phyloP scores from a whole-genome alignment of 2,113 vertebrate genomes.

The Tamias sibiricus region DNA sequence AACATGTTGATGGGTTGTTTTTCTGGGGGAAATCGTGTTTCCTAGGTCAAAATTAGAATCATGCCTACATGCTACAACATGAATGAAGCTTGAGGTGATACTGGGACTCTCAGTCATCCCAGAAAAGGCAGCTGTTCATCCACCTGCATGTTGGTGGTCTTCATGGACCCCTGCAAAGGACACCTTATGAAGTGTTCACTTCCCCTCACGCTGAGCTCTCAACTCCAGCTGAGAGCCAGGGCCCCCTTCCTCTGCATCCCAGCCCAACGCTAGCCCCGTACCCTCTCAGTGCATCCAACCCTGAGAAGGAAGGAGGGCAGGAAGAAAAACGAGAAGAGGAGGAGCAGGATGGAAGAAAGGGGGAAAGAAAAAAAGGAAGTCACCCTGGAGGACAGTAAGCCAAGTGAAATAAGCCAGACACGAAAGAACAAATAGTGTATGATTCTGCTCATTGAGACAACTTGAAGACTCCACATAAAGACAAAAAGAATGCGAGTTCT shows the following conservation, averaged over 20 bases:
- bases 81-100: not conserved
- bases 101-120: not conserved
- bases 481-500: no score
- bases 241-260: not conserved
- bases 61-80: not conserved
- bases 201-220: not conserved
- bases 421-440: not conserved
- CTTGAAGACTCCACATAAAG: not conserved
- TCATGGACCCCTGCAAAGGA: not conserved
- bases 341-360: no score
- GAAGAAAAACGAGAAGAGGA: not conserved
- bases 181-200: not conserved
- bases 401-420: not conserved
- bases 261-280: not conserved
- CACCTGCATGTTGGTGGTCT: not conserved
- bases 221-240: constrained; percentile 2
- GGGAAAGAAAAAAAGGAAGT: not conserved
- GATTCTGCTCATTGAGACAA: not conserved
- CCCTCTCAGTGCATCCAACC: constrained; percentile 40
- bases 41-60: not conserved
- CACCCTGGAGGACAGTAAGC: no score
- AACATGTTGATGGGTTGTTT: not conserved
- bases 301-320: constrained; percentile 39
- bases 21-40: not conserved
- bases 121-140: not conserved